These are phyloP conservation scores for Callopanchax toddi DNA, from an alignment of 2,113 vertebrate species.

Conservation along the genomic window DNA sequence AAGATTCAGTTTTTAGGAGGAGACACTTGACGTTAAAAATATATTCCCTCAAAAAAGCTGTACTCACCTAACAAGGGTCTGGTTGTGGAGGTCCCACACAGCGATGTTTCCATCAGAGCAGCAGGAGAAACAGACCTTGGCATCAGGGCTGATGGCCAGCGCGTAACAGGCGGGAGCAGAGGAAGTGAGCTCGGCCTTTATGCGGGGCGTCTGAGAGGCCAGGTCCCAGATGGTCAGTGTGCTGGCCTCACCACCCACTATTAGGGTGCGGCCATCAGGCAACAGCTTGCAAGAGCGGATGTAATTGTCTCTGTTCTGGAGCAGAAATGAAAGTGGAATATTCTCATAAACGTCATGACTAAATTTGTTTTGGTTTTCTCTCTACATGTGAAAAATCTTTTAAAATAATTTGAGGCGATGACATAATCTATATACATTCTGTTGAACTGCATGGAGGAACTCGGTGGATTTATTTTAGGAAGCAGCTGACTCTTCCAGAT, in stretches of 20 bases:
- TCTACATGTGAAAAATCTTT: neutral
- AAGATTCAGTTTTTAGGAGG: too few species aligned
- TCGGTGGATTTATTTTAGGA: neutral
- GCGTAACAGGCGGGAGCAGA: constrained; percentile 96
- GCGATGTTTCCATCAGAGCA: constrained; percentile 97
- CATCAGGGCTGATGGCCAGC: constrained; percentile 95
- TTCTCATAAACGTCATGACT: neutral
- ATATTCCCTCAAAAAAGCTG: too few species aligned
- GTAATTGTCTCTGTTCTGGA: constrained; percentile 97
- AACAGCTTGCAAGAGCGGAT: constrained; percentile 98
- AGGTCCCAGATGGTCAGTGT: constrained; percentile 98
- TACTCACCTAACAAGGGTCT: constrained; percentile 93
- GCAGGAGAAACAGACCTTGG: constrained; percentile 99
- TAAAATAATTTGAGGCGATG: neutral
- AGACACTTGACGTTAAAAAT: neutral
- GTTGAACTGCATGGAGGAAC: neutral
- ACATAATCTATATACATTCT: neutral
- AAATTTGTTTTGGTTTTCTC: neutral
- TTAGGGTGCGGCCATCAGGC: constrained; percentile 94
- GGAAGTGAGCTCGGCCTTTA: constrained; percentile 95
- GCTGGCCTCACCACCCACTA: constrained; percentile 95
- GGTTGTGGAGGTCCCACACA: constrained; percentile 97
- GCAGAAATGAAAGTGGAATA: constrained; percentile 19
- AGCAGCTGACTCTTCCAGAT: constrained; percentile 8
- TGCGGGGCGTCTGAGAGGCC: constrained; percentile 93